A percentile compares a stretch with the other conserved stretches of the same genome.
Conservation (phyloP, 2,888 invertebrate species). For the Rhamphomyia laevipes region DNA sequence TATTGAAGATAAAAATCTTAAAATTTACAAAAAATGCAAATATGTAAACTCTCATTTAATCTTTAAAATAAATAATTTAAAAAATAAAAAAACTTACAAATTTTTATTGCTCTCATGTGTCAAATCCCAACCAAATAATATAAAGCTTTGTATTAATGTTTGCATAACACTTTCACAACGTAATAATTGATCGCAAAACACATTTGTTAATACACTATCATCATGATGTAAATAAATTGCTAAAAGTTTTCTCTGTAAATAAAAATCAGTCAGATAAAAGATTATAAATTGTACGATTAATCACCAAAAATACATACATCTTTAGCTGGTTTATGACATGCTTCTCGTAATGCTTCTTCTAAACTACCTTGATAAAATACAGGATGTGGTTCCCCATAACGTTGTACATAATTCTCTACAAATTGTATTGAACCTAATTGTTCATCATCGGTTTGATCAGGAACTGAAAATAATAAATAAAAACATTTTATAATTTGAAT, state of each 20-base stretch:
- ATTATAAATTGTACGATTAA: neutral
- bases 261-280: neutral
- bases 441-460: slow-evolving; percentile 77
- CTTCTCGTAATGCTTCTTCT: slow-evolving; percentile 82
- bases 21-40: slow-evolving; percentile 14
- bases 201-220: slow-evolving; percentile 86
- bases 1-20: slow-evolving; percentile 63
- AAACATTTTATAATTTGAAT: neutral
- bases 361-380: slow-evolving; percentile 84
- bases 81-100: slow-evolving; percentile 50
- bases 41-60: neutral
- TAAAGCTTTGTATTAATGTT: slow-evolving; percentile 78
- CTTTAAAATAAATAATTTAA: neutral
- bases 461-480: slow-evolving; percentile 46
- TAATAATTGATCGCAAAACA: slow-evolving; percentile 90
- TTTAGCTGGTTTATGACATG: slow-evolving; percentile 78
- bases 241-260: slow-evolving; percentile 71
- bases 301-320: slow-evolving; percentile 50
- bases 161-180: slow-evolving; percentile 86
- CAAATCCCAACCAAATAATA: slow-evolving; percentile 96
- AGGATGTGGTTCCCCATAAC: slow-evolving; percentile 72
- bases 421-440: slow-evolving; percentile 76
- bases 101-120: slow-evolving; percentile 77
- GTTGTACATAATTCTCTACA: slow-evolving; percentile 68
- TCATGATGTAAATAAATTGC: slow-evolving; percentile 96